Conservation (phyloP, 2,888 invertebrate species). For the Lobophora halterata region DNA sequence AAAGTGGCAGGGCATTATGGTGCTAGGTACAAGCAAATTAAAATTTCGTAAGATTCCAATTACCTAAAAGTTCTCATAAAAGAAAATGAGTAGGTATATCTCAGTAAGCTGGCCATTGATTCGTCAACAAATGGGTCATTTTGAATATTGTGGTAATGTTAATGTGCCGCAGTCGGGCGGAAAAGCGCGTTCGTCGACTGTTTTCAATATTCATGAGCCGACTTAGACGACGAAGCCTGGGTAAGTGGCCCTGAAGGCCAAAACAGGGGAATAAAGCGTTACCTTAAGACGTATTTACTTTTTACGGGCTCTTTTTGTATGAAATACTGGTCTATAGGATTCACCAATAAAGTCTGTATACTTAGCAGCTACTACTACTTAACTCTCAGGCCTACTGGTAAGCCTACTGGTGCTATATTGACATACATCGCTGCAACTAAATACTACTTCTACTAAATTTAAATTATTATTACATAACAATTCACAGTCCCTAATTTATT, state of each 20-base stretch:
- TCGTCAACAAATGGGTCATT: conserved; percentile 48
- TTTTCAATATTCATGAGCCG: conserved; percentile 72
- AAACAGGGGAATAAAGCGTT: conserved; percentile 27
- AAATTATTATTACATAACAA: too few species aligned
- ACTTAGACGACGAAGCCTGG: conserved; percentile 51
- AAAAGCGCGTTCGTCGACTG: conserved; percentile 45
- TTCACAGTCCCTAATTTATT: too few species aligned
- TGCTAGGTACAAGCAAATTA: too few species aligned
- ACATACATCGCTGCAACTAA: too few species aligned
- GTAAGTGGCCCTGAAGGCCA: conserved; percentile 37
- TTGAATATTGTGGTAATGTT: conserved; percentile 53
- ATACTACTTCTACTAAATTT: too few species aligned
- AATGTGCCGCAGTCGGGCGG: conserved; percentile 48
- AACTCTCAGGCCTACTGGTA: too few species aligned
- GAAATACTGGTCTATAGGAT: not conserved
- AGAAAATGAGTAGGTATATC: conserved; percentile 21
- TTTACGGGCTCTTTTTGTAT: conserved; percentile 22
- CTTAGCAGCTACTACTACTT: too few species aligned
- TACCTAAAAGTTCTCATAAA: conserved; percentile 17
- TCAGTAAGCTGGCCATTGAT: conserved; percentile 26
- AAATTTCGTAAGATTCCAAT: conserved; percentile 18
- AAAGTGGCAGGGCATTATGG: too few species aligned
- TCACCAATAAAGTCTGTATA: too few species aligned
- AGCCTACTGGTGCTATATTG: too few species aligned
- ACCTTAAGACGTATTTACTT: conserved; percentile 26